These are phyloP conservation scores for Laodelphax striatellus DNA, from an alignment of 1,140 invertebrate species.

Conservation along the genomic window DNA sequence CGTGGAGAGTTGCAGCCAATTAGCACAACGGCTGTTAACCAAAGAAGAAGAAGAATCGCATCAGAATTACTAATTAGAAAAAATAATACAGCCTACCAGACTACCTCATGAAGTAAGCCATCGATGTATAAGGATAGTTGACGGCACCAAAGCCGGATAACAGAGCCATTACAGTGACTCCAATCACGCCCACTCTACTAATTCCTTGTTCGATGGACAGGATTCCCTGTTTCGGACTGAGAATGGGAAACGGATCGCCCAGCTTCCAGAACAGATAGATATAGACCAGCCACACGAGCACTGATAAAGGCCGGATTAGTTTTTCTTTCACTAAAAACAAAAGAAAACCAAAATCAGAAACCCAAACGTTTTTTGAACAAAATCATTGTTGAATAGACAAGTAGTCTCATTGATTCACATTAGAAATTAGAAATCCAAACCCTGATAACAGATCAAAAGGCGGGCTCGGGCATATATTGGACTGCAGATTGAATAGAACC, in stretches of 20 bases:
- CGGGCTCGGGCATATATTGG: too few relatives aligned
- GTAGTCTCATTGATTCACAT: too few relatives aligned
- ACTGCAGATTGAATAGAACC: too few relatives aligned
- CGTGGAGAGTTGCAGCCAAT: too few relatives aligned
- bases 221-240: conserved; percentile 87
- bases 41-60: too few relatives aligned
- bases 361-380: too few relatives aligned
- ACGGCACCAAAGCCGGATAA: conserved; percentile 99
- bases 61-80: conserved; percentile 14
- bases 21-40: too few relatives aligned
- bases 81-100: conserved; percentile 18
- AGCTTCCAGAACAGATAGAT: conserved; percentile 98
- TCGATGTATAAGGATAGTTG: conserved; percentile 98
- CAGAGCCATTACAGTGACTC: conserved; percentile 98
- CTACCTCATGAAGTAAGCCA: conserved; percentile 95
- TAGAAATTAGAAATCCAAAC: too few relatives aligned
- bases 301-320: conserved; percentile 66
- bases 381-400: too few relatives aligned
- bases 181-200: conserved; percentile 90
- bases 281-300: conserved; percentile 81
- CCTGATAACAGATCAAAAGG: too few relatives aligned
- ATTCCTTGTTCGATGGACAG: conserved; percentile 94
- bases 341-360: conserved; percentile 7
- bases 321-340: conserved; percentile 61
- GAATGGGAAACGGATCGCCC: conserved; percentile 96